These are phyloP conservation scores for Ctenochaetus hawaiiensis DNA, from an alignment of 2,797 vertebrate genomes.

Conservation along the genomic window DNA sequence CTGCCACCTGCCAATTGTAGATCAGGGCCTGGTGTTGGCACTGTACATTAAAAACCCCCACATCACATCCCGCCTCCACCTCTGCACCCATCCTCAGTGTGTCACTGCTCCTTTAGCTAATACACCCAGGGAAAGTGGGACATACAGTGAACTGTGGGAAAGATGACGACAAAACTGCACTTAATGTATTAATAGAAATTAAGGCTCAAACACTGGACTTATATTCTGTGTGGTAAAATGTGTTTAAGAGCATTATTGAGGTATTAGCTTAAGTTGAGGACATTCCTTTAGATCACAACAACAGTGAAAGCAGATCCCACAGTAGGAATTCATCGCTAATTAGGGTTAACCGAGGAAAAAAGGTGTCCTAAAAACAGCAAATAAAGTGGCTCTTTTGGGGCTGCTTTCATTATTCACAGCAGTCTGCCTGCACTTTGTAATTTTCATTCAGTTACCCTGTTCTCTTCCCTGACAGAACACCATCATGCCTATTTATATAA, in stretches of 20 bases:
- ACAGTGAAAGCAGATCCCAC: background rate
- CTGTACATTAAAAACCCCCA: conserved; percentile 36
- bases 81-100: conserved; percentile 17
- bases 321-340: background rate
- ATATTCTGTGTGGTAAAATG: conserved; percentile 53
- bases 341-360: background rate
- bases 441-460: too few species aligned
- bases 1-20: conserved; percentile 79
- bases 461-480: too few species aligned
- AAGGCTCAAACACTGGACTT: conserved; percentile 55
- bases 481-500: too few species aligned
- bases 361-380: background rate
- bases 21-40: conserved; percentile 41
- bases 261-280: conserved; percentile 35
- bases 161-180: conserved; percentile 39
- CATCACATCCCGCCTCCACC: background rate
- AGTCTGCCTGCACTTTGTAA: too few species aligned
- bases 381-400: background rate
- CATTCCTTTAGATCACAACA: conserved; percentile 59
- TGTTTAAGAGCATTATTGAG: conserved; percentile 62
- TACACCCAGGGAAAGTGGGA: conserved; percentile 62
- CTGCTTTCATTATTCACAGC: too few species aligned
- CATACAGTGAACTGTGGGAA: conserved; percentile 57
- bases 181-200: conserved; percentile 68
- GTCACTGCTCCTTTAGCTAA: conserved; percentile 51